Percentiles rank a stretch among this genome's conserved stretches.
Conservation (phyloP, 2,888 invertebrate species). For the Stenichneumon culpator region DNA sequence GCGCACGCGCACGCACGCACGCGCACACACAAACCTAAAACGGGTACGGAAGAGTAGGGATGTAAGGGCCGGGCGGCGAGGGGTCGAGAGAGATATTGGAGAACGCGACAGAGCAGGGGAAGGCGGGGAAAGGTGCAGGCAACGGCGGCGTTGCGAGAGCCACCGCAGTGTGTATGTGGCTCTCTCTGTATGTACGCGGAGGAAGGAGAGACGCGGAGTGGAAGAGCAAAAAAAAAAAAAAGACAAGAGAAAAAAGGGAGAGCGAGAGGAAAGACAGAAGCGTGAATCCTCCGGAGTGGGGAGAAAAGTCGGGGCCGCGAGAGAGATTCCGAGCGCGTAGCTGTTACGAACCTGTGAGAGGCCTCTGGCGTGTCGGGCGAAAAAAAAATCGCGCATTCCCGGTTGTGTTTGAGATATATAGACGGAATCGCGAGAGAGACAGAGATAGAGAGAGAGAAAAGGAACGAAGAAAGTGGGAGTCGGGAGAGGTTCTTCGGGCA, state of each 20-base stretch:
- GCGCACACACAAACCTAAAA: too few species aligned
- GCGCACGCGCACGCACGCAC: too few species aligned
- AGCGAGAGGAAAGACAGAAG: not conserved
- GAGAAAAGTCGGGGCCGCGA: conserved; percentile 8
- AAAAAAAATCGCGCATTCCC: not conserved
- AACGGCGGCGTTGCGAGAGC: conserved; percentile 65
- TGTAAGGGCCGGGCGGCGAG: conserved; percentile 15
- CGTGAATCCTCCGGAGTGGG: not conserved
- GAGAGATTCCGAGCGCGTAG: conserved; percentile 1
- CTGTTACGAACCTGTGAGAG: conserved; percentile 7
- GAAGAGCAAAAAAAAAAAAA: not conserved
- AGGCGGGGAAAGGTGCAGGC: conserved; percentile 64
- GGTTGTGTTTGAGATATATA: not conserved
- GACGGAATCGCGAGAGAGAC: not conserved
- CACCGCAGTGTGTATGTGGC: not conserved
- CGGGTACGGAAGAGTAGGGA: not conserved
- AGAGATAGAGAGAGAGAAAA: not conserved
- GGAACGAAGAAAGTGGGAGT: conserved; percentile 18
- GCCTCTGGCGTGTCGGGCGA: not conserved
- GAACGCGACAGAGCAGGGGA: conserved; percentile 43
- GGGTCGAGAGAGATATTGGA: conserved; percentile 69
- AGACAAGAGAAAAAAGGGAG: too few species aligned
- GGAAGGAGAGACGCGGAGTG: not conserved
- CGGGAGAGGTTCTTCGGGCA: conserved; percentile 2
- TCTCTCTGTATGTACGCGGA: conserved; percentile 26